Percentiles rank a stretch among this genome's conserved stretches.
Evolutionary conservation across 2,113 vertebrate species (phyloP).

Genomic region (Antechinus flavipes): DNA sequence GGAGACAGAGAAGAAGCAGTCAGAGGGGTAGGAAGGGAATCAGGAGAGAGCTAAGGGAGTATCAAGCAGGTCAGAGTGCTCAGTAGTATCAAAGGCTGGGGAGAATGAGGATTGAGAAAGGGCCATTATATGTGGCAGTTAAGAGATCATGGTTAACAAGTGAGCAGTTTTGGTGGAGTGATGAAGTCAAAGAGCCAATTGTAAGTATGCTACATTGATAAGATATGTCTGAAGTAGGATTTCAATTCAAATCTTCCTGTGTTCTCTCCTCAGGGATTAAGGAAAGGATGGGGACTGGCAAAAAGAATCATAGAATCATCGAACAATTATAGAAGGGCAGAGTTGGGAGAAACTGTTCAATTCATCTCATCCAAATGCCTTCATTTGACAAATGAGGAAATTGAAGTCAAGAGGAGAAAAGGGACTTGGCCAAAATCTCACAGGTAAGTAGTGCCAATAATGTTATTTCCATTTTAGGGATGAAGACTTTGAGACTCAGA

Average conservation of each 20-base stretch:
- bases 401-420: background rate
- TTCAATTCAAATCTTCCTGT: background rate
- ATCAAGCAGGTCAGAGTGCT: background rate
- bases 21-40: background rate
- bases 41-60: background rate
- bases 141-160: background rate
- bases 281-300: background rate
- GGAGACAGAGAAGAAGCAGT: background rate
- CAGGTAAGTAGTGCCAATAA: background rate
- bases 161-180: no score
- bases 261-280: background rate
- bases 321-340: background rate
- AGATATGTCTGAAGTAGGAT: background rate
- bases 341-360: background rate
- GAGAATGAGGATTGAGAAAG: background rate
- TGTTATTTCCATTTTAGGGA: no score
- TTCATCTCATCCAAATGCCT: background rate
- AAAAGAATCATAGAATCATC: no score
- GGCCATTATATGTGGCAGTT: background rate
- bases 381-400: background rate
- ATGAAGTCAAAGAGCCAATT: background rate
- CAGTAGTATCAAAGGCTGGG: background rate
- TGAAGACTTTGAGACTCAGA: no score
- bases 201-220: background rate
- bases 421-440: background rate